Evolutionary conservation across 2,113 vertebrate species (phyloP).

Genomic region (Lophius piscatorius): DNA sequence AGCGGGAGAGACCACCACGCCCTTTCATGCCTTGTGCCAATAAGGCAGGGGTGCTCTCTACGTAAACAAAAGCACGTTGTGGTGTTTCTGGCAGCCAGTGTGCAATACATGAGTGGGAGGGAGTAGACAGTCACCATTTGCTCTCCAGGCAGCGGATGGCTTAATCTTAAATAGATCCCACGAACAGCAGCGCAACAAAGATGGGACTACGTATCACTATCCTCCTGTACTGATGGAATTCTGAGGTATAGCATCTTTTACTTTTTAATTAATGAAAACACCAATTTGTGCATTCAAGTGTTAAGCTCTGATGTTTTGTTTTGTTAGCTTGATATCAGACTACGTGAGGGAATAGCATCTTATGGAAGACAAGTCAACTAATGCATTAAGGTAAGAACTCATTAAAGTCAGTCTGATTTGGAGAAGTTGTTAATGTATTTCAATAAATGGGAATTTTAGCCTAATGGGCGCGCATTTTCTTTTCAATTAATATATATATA

Average conservation of each 20-base stretch:
- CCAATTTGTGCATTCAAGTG: neutral
- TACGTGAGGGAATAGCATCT: no score
- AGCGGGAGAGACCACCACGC: conserved; percentile 7
- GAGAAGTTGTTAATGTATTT: no score
- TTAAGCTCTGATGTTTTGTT: conserved; percentile 16
- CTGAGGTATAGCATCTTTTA: conserved; percentile 26
- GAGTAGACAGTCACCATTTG: conserved; percentile 28
- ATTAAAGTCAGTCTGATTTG: neutral
- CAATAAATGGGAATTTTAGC: no score
- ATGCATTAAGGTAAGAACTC: conserved; percentile 14
- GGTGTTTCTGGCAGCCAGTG: conserved; percentile 50
- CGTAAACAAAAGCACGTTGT: conserved; percentile 83
- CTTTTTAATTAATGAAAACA: neutral
- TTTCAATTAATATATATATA: no score
- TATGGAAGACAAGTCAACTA: conserved; percentile 1
- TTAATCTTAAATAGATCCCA: neutral
- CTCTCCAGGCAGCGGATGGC: conserved; percentile 9
- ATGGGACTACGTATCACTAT: conserved; percentile 25
- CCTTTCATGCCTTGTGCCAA: conserved; percentile 53
- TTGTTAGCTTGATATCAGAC: neutral
- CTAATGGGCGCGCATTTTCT: no score
- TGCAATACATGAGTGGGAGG: conserved; percentile 21
- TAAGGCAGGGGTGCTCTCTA: conserved; percentile 39
- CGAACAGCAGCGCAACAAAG: no score
- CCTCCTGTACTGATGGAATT: conserved; percentile 1